These are phyloP conservation scores for Pitta sordida DNA, from an alignment of 2,113 vertebrate genomes.

Conservation along the genomic window DNA sequence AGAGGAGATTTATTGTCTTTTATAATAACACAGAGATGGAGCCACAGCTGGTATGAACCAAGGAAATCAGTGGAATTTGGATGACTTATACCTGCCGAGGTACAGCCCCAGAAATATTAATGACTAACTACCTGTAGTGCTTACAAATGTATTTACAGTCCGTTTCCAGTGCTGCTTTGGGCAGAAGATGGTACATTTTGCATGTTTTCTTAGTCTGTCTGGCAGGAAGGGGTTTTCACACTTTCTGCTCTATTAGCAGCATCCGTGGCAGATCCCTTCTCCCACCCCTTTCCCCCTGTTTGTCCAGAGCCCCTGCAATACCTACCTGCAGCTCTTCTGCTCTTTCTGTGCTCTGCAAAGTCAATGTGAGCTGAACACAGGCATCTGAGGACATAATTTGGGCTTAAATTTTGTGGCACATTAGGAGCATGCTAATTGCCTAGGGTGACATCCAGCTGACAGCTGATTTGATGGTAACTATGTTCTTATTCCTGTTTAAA, in stretches of 20 bases:
- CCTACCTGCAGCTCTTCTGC: neutral
- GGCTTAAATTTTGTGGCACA: conserved; percentile 30
- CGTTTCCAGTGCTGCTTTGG: neutral
- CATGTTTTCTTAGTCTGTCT: neutral
- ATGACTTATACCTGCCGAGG: neutral
- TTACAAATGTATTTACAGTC: conserved; percentile 28
- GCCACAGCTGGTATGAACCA: neutral
- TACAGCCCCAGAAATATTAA: conserved; percentile 3
- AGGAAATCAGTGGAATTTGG: conserved; percentile 5
- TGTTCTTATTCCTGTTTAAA: conserved; percentile 43
- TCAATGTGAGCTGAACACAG: neutral
- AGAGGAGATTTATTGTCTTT: conserved; percentile 5
- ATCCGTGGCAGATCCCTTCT: neutral
- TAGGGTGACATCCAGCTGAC: conserved; percentile 55
- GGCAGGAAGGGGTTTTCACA: neutral
- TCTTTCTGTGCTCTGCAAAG: neutral
- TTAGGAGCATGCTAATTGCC: conserved; percentile 61
- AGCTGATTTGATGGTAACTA: conserved; percentile 48
- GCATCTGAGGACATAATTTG: conserved; percentile 43
- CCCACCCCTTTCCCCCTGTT: neutral
- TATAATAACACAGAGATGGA: neutral
- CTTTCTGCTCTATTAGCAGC: conserved; percentile 25
- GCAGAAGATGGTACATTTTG: neutral
- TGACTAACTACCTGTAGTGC: conserved; percentile 26
- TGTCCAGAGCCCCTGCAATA: neutral